These are phyloP conservation scores for Galerucella pusilla DNA, from an alignment of 2,888 invertebrate genomes.

Conservation along the genomic window DNA sequence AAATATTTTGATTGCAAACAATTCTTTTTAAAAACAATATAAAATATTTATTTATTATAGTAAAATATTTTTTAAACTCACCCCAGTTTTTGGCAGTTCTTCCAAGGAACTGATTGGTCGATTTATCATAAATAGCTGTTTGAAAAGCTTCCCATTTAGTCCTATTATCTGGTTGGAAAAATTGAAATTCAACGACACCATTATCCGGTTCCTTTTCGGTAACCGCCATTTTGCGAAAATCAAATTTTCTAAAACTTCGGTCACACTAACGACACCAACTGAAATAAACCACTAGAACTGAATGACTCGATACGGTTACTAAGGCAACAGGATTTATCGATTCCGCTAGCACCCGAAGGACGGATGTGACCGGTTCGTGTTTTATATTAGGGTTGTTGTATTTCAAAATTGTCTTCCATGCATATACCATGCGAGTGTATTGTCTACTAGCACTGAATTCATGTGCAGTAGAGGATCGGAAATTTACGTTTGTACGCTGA, in stretches of 20 bases:
- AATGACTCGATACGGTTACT: constrained; percentile 11
- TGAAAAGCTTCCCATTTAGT: constrained; percentile 56
- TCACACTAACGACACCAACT: not conserved
- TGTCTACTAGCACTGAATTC: constrained; percentile 8
- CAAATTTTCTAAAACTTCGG: constrained; percentile 1
- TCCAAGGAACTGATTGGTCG: constrained; percentile 55
- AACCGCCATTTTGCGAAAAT: constrained; percentile 41
- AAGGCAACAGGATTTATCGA: constrained; percentile 7
- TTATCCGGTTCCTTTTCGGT: constrained; percentile 55
- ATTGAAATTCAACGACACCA: constrained; percentile 56
- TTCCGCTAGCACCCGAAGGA: not conserved
- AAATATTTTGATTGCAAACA: too few species aligned
- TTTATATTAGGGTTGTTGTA: not conserved
- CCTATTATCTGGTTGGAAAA: constrained; percentile 48
- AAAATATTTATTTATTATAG: not conserved
- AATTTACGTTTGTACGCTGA: not conserved
- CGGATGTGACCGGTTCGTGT: not conserved
- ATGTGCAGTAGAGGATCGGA: not conserved
- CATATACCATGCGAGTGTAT: not conserved
- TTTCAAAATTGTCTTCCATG: not conserved
- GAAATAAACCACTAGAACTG: constrained; percentile 10
- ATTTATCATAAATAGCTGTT: constrained; percentile 56
- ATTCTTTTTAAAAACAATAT: too few species aligned
- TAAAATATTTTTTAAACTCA: constrained; percentile 44
- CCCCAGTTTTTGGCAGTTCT: constrained; percentile 60